phyloP scores from a whole-genome alignment of 1,140 invertebrate genomes.

The Caenorhabditis inopinata region DNA sequence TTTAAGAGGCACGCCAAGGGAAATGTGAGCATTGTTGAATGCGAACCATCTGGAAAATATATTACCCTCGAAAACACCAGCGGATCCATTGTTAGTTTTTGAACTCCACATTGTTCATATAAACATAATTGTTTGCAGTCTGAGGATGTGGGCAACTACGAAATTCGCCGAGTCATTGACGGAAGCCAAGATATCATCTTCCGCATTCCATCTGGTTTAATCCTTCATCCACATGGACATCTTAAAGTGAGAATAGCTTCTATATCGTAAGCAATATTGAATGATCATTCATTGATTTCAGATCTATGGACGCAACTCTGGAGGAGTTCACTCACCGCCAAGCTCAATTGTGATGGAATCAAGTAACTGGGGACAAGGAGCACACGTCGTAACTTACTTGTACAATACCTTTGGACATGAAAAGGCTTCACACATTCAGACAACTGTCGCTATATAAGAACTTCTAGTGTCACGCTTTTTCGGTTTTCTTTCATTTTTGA shows the following conservation, averaged over 20 bases:
- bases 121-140: not conserved
- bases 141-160: not conserved
- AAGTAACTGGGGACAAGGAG: conserved; percentile 24
- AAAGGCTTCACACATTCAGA: conserved; percentile 22
- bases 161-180: conserved; percentile 13
- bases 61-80: conserved; percentile 67
- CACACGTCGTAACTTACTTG: not conserved
- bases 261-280: not conserved
- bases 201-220: not conserved
- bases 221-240: conserved; percentile 9
- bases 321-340: conserved; percentile 12
- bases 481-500: not conserved
- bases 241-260: not conserved
- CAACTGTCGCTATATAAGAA: conserved; percentile 17
- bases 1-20: conserved; percentile 68
- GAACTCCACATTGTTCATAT: not conserved
- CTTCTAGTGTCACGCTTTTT: not conserved
- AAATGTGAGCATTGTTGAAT: conserved; percentile 67
- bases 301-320: conserved; percentile 5
- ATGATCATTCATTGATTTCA: not conserved
- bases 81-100: conserved; percentile 6
- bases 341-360: conserved; percentile 26
- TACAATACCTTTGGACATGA: not conserved
- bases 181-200: not conserved
- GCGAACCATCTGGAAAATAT: conserved; percentile 67